Evolutionary conservation across 2,113 vertebrate species (phyloP), one percentile per base, ranked within the genome.

Genomic region (Ia io): DNA sequence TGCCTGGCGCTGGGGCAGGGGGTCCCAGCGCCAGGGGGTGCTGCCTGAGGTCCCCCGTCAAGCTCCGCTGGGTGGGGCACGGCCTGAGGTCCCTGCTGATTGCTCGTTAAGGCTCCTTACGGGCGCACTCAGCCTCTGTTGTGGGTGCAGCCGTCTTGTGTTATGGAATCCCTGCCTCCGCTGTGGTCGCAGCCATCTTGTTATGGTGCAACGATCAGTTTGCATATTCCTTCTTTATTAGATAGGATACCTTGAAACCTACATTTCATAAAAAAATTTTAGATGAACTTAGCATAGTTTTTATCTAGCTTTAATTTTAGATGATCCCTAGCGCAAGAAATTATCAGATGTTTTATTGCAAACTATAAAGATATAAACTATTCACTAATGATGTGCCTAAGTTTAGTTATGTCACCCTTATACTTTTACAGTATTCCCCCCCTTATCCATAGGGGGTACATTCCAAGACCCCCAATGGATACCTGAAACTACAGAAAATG

Each of bases 271-370:
- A 80, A 65, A 32, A 65, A 79, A 65, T 47, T 90, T 77, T 67
- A 69, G 6, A 70, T 73, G 44, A 69, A 42, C 3, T 51, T 61
- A 61, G 5, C 8, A 6, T 90, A 56, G 17, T n/a, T 91, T 85
- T 40, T 79, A 9, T 49, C 51, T 82, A 42, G 78, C 6, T 65
- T 20, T 22, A 18, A 78, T 89, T 94, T 96, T 49, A 95, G 51
- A 18, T 88, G 82, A 80, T 44, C 25, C 25, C 10, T 20, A 32
- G 56, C 30, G 28, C 32, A 44, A 82, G 32, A 65, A 30, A 25
- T 78, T 78, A 88, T 91, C 65, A 85, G 9, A 14, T 78, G 37
- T 87, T 93, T 90, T 87, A 70, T 95, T 94, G 51, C 53, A 92
- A 42, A 82, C 47, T 83, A 20, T 79, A 70, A 94, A 88, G 28